Base-by-base conservation (phyloP, 2,888 invertebrate species). In the Opisthograptis luteolata region DNA sequence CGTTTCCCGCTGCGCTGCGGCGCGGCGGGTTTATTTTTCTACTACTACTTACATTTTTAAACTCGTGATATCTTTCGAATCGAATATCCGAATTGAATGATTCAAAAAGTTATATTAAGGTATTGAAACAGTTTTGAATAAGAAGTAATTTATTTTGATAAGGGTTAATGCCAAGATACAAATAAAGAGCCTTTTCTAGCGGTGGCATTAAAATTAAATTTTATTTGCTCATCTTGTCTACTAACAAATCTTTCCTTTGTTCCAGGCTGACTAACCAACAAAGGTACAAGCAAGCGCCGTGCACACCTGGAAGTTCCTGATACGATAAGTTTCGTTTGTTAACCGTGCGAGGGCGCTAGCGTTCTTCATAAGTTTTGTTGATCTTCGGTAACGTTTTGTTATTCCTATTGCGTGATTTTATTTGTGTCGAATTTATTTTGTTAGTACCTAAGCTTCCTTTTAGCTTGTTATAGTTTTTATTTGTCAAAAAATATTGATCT, bases 261-360 rank as follows among this genome's bases (percentile, higher is more conserved):
- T 85, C 1, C 86, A 87, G 87, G 76, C 80, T 31, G 78, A 47
- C 45, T 2, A 25, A 55, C 41, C 49, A 54, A 56, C 47, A 45
- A 14, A 47, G 24, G 17, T 37, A 49, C 46, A 34, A 49, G 54
- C 50, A 66, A 68, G 68, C 68, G 61, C 70, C 68, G 63, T 67
- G 63, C 66, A 75, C 79, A 81, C 81, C 53, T 66, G 70, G 73
- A 81, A 81, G 85, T 86, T 87, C 87, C 86, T 87, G 74, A 71
- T 73, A 69, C 57, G 59, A 60, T 77, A 73, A 75, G 71, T 67
- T 14, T 73, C 65, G 61, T 58, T 66, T 54, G 51, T 56, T 65
- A 71, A 54, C 53, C 56, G 57, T 48, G 41, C 46, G 31, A n/a
- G 47, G 64, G 71, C 69, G 77, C 70, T 65, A 73, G 75, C 68